These are phyloP conservation scores for Romanogobio albipinnatus DNA, from an alignment of 2,113 vertebrate species.

Conservation along the genomic window DNA sequence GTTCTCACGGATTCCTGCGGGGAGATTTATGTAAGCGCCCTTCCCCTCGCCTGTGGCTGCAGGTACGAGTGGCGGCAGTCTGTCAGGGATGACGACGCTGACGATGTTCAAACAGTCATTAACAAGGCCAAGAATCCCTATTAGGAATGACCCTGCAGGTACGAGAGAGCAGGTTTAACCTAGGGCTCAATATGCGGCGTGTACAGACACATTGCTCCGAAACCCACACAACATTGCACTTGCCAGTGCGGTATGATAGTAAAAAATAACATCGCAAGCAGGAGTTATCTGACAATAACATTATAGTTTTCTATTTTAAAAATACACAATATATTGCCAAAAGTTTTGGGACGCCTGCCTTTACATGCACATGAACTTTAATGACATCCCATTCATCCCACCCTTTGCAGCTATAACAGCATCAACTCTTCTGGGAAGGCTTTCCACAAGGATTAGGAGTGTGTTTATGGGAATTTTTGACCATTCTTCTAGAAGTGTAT, in stretches of 20 bases:
- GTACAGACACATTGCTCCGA: constrained; percentile 32
- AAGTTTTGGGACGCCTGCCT: no score
- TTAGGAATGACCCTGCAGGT: constrained; percentile 81
- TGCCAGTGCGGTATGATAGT: neutral
- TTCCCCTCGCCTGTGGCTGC: constrained; percentile 74
- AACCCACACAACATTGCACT: constrained; percentile 35
- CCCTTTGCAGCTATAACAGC: no score
- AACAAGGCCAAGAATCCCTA: constrained; percentile 78
- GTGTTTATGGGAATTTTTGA: no score
- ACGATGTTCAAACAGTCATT: constrained; percentile 82
- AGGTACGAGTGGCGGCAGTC: constrained; percentile 77
- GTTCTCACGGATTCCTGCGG: constrained; percentile 67
- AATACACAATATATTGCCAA: no score
- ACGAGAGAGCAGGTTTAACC: constrained; percentile 48
- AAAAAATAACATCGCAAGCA: constrained; percentile 8
- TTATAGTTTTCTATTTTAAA: neutral
- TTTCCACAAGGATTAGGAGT: no score
- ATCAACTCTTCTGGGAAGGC: no score
- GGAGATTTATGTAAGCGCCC: constrained; percentile 71
- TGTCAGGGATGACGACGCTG: constrained; percentile 73
- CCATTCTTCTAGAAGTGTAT: no score
- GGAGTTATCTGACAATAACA: neutral
- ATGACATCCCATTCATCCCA: no score
- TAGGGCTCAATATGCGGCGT: constrained; percentile 20
- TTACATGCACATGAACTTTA: no score